Percentiles rank a stretch among this genome's conserved stretches.
These are phyloP conservation scores for Phorcus lineatus DNA, from an alignment of 2,888 invertebrate species.

Conservation along the genomic window DNA sequence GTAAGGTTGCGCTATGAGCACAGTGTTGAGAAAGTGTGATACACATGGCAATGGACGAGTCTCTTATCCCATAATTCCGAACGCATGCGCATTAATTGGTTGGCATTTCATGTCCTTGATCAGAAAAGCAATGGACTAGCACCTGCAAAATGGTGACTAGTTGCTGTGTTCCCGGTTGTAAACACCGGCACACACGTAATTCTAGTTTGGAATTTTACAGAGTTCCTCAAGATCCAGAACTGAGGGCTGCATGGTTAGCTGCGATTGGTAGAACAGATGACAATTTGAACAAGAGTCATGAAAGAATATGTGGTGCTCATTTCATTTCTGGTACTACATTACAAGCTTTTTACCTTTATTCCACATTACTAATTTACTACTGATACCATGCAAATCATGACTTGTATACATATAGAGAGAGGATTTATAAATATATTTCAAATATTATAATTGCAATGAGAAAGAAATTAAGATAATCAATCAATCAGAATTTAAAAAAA, in stretches of 20 bases:
- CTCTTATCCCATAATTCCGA: not conserved
- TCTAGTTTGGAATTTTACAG: not conserved
- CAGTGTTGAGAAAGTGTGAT: not conserved
- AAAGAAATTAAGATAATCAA: too few species aligned
- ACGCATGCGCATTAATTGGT: conserved; percentile 6
- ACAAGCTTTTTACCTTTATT: not conserved
- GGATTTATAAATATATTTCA: too few species aligned
- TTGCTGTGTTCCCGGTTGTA: not conserved
- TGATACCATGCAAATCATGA: too few species aligned
- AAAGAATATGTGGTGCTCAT: not conserved
- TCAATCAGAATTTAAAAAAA: too few species aligned
- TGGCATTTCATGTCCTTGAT: not conserved
- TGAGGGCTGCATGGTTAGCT: not conserved
- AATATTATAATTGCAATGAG: too few species aligned
- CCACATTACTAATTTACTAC: too few species aligned
- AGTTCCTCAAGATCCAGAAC: not conserved
- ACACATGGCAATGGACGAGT: not conserved
- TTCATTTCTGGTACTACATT: not conserved
- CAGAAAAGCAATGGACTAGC: too few species aligned
- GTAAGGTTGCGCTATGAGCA: too few species aligned
- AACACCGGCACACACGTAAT: not conserved
- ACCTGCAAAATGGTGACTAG: not conserved
- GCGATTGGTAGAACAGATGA: not conserved
- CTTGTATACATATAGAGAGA: too few species aligned
- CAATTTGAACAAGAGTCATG: not conserved